Evolutionary conservation across 2,888 invertebrate genomes (phyloP), one percentile per base, ranked within the genome.

Genomic region (Xanthorhoe spadicearia): DNA sequence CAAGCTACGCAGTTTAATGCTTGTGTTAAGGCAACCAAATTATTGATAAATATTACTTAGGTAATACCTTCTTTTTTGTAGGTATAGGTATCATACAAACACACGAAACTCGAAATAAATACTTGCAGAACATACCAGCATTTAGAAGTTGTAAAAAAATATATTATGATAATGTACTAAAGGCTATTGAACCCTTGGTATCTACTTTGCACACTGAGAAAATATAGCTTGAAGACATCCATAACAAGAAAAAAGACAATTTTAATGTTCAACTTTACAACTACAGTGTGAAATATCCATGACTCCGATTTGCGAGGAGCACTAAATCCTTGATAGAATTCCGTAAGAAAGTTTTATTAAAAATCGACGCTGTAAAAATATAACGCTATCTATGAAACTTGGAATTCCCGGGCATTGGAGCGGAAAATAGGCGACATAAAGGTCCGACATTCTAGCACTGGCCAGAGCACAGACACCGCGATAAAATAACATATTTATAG

Each of bases 351-450:
- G 65, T 79, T 77, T 81, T 83, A 80, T 84, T 83, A 78, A 84
- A 88, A 86, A 84, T 83, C 78, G 77, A 76, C 77, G 77, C 74
- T 78, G 80, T 84, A 86, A 89, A 89, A 90, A 87, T 88, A 87
- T 88, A 77, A 49, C 64, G 68, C 50, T 86, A 84, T 84, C 85
- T 79, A 77, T 83, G 83, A 85, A 87, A 86, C 82, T 79, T 83
- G 83, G 84, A 85, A 92, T 91, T 86, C 90, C 84, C 82, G 90
- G 80, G 85, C 88, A 82, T 79, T 84, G 84, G 82, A 83, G 84
- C 88, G 90, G 92, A 92, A 92, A 93, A 93, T 93, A 87, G 89
- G 86, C 86, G 87, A 87, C 89, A 89, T 90, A 89, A 91, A 90
- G 90, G 89, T 87, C 87, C 84, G 81, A 81, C 86, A 84, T 86